A percentile compares a stretch with the other conserved stretches of the same genome.
Evolutionary conservation across 2,888 invertebrate species (phyloP).

Genomic region (Tetropium fuscum): DNA sequence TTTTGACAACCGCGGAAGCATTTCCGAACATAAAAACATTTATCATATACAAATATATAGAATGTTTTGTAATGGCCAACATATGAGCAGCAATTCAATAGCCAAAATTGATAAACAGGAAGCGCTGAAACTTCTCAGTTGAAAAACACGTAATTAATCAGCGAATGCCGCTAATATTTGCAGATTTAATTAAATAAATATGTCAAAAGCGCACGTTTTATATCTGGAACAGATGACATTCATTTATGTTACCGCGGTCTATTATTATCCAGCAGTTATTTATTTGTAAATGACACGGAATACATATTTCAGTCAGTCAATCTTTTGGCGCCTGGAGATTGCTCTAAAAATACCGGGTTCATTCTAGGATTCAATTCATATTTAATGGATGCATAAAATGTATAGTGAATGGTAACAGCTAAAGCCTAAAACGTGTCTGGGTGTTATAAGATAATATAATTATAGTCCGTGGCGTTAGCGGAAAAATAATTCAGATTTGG

Average conservation of each 20-base stretch:
- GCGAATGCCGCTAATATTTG: no score
- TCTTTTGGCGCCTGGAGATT: slow-evolving; percentile 25
- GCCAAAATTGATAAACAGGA: no score
- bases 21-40: no score
- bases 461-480: no score
- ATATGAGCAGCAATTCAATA: no score
- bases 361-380: slow-evolving; percentile 11
- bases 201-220: slow-evolving; percentile 3
- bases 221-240: slow-evolving; percentile 3
- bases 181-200: slow-evolving; percentile 1
- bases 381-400: neutral
- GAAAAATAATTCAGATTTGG: no score
- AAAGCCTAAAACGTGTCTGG: no score
- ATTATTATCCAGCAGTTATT: slow-evolving; percentile 22
- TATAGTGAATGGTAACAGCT: slow-evolving; percentile 2
- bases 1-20: no score
- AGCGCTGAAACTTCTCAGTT: neutral
- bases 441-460: no score
- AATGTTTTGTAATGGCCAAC: no score
- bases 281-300: slow-evolving; percentile 26
- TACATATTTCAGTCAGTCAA: slow-evolving; percentile 27
- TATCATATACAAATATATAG: no score
- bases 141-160: neutral
- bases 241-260: slow-evolving; percentile 17
- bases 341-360: slow-evolving; percentile 15